Base-by-base conservation (phyloP, 2,888 invertebrate species). In the Tenthredo distinguenda region DNA sequence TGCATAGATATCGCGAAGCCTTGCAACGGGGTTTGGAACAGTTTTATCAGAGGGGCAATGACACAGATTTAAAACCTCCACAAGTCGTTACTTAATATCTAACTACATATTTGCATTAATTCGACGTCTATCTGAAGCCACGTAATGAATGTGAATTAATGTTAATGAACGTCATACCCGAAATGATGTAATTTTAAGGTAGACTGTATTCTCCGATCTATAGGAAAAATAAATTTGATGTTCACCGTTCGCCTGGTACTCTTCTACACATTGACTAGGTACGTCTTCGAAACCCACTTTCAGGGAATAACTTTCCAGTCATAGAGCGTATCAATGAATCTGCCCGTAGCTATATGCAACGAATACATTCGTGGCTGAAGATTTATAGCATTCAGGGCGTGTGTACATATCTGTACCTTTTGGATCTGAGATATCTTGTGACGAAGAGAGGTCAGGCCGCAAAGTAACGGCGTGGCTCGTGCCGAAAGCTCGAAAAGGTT, bases 401-500 rank as follows among this genome's bases (percentile, higher is more conserved):
- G 18, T 31, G n/a, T 55, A 79, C n/a, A 37, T 18, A 34, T 47
- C 18, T 76, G 47, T 26, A 71, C 55, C 18, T 58, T 58, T 58
- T 58, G 5, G 79, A 47, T 31, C 34, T 34, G 34, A 26, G 76
- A 76, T 55, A 18, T 37, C 34, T 21, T 43, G 31, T 34, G 55
- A 40, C 47, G 55, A 34, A 68, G 31, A 77, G 77, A 62, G 62
- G 81, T 81, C 81, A 81, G 34, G 15, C 62, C 37, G 81, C 40
- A 15, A 81, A 62, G 37, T 37, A 62, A 81, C 81, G 62, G 81
- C 58, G 34, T 58, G 81, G 62, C 40, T 81, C 26, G 40, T 81
- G 37, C 40, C 34, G 77, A 77, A 34, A 47, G 50, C 77, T 50
- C 55, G 37, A 34, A 62, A 62, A 81, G 81, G 58, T 81, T 68